Conservation (phyloP, 2,888 invertebrate genomes). For the Pterobdella sp. region DNA sequence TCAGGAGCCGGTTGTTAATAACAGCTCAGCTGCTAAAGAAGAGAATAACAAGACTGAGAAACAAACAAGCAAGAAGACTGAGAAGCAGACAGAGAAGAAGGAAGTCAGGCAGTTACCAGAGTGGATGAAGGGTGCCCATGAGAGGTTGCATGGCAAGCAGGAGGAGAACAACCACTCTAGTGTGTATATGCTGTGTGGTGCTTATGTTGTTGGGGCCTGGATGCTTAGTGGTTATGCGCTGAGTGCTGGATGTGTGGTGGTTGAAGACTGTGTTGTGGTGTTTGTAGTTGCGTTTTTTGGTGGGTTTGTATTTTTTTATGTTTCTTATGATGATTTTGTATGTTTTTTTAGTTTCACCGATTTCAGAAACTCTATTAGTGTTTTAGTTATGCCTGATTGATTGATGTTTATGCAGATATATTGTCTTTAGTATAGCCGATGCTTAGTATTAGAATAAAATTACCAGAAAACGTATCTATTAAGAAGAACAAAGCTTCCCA, state of each 20-base stretch:
- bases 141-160: slow-evolving; percentile 9
- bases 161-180: slow-evolving; percentile 12
- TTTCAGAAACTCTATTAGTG: neutral
- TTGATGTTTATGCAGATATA: too few relatives aligned
- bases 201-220: too few relatives aligned
- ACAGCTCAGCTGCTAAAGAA: neutral
- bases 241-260: too few relatives aligned
- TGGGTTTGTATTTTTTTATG: slow-evolving; percentile 5
- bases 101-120: slow-evolving; percentile 14
- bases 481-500: slow-evolving; percentile 18
- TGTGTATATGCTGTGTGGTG: neutral
- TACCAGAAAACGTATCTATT: neutral
- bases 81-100: neutral
- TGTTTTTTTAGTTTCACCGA: neutral
- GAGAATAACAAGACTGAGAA: neutral
- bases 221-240: too few relatives aligned
- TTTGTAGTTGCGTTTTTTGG: neutral
- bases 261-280: neutral
- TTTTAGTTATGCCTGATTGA: too few relatives aligned
- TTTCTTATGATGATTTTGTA: neutral
- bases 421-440: too few relatives aligned
- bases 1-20: too few relatives aligned
- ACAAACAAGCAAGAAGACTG: neutral
- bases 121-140: slow-evolving; percentile 22
- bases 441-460: too few relatives aligned